Conservation (phyloP, 2,113 vertebrate species). For the Stigmatopora argus region DNA sequence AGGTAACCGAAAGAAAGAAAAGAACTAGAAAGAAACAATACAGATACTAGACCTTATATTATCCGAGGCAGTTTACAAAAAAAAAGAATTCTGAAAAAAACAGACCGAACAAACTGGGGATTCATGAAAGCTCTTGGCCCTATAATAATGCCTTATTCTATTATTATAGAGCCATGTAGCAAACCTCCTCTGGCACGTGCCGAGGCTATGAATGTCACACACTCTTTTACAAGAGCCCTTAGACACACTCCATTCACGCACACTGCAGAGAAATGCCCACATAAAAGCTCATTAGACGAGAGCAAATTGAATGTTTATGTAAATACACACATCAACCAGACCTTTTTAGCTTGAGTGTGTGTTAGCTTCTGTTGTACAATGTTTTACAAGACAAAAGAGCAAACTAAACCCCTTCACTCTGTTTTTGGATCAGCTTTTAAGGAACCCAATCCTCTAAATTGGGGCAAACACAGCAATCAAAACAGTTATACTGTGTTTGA, state of each 20-base stretch:
- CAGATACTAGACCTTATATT: too few relatives aligned
- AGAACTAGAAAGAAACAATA: slow-evolving; percentile 3
- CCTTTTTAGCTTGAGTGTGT: slow-evolving; percentile 14
- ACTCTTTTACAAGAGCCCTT: slow-evolving; percentile 60
- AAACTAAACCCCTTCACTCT: slow-evolving; percentile 22
- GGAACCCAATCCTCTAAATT: slow-evolving; percentile 8
- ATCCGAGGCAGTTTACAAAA: too few relatives aligned
- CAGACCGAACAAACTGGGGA: background rate
- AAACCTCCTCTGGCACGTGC: slow-evolving; percentile 53
- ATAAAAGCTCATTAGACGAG: slow-evolving; percentile 30
- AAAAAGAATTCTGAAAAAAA: background rate
- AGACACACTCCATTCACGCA: slow-evolving; percentile 17
- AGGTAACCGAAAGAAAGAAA: too few relatives aligned
- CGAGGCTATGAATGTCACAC: slow-evolving; percentile 48
- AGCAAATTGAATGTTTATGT: slow-evolving; percentile 16
- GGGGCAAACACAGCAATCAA: slow-evolving; percentile 1
- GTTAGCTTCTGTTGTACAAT: slow-evolving; percentile 5
- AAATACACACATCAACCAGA: slow-evolving; percentile 23
- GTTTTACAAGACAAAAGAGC: slow-evolving; percentile 16
- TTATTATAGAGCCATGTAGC: slow-evolving; percentile 35
- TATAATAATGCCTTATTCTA: slow-evolving; percentile 41
- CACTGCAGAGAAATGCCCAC: slow-evolving; percentile 10
- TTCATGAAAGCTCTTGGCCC: slow-evolving; percentile 25
- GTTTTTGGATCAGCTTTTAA: slow-evolving; percentile 15
- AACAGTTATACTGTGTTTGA: background rate